Percentiles rank a stretch among this genome's conserved stretches.
These are phyloP conservation scores for Deilephila elpenor DNA, from an alignment of 2,888 invertebrate species.

Conservation along the genomic window DNA sequence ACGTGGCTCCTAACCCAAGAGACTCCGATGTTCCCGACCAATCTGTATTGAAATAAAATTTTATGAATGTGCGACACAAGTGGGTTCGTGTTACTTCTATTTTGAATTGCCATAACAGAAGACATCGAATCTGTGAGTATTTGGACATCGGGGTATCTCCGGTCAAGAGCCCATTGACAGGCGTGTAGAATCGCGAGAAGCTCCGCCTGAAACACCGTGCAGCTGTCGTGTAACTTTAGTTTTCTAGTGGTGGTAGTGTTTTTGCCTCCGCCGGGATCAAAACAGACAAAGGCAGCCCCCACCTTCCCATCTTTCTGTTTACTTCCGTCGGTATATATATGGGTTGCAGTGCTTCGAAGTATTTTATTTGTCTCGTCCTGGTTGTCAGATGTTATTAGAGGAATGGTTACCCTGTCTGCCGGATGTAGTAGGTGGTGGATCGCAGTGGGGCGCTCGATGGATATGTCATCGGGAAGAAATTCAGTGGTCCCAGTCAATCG, in stretches of 20 bases:
- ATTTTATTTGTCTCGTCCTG: too few species aligned
- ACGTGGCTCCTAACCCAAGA: conserved; percentile 11
- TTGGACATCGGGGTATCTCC: background rate
- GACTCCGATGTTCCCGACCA: background rate
- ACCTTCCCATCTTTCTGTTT: background rate
- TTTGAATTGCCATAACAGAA: background rate
- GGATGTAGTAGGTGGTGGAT: too few species aligned
- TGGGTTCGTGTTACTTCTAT: background rate
- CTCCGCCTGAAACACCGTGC: background rate
- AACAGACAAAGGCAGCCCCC: background rate
- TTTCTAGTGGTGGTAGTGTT: conserved; percentile 1
- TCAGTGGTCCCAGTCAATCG: too few species aligned
- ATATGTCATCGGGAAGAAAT: too few species aligned
- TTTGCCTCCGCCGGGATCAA: too few species aligned
- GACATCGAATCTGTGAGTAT: background rate
- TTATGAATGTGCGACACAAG: background rate
- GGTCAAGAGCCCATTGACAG: conserved; percentile 5
- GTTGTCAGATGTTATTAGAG: too few species aligned
- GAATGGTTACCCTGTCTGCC: too few species aligned
- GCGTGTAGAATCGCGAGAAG: background rate
- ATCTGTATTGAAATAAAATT: background rate
- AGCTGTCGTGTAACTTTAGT: background rate
- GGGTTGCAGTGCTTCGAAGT: background rate
- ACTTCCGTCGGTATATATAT: background rate
- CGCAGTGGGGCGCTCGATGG: too few species aligned